Conservation (phyloP, 1,140 invertebrate genomes). For the Eumeta japonica region DNA sequence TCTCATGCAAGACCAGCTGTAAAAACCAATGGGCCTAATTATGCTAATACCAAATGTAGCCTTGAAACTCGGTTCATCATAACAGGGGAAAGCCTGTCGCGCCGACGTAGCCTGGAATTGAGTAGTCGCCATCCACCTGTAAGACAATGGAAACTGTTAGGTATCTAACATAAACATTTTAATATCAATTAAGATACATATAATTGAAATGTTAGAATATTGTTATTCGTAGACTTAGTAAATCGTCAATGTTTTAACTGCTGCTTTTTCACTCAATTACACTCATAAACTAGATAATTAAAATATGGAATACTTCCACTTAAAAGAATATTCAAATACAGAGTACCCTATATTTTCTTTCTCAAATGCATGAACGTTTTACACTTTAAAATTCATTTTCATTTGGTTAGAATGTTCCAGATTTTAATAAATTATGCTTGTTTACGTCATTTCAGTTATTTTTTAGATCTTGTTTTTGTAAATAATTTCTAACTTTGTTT, state of each 20-base stretch:
- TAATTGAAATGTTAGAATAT: conserved; percentile 19
- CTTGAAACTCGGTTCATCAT: conserved; percentile 85
- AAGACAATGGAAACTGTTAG: too few species aligned
- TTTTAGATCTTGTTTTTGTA: too few species aligned
- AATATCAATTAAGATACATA: conserved; percentile 24
- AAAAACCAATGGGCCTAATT: conserved; percentile 19
- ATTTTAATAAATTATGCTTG: too few species aligned
- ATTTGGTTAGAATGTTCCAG: too few species aligned
- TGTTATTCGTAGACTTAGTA: conserved; percentile 1
- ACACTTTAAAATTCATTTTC: too few species aligned
- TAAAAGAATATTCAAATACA: neutral
- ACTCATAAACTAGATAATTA: conserved; percentile 5
- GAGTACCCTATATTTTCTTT: too few species aligned
- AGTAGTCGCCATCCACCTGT: conserved; percentile 63
- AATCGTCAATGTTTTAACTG: too few species aligned
- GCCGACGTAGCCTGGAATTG: conserved; percentile 82
- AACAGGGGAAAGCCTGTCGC: conserved; percentile 81
- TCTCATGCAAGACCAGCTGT: conserved; percentile 31
- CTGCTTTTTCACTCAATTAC: neutral
- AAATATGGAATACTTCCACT: too few species aligned
- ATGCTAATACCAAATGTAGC: conserved; percentile 67
- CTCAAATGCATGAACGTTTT: too few species aligned
- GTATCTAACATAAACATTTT: conserved; percentile 26
- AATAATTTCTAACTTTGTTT: too few species aligned
- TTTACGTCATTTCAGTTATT: too few species aligned